Base-by-base conservation (phyloP, 1,140 invertebrate species). In the Drosophila nasuta region DNA sequence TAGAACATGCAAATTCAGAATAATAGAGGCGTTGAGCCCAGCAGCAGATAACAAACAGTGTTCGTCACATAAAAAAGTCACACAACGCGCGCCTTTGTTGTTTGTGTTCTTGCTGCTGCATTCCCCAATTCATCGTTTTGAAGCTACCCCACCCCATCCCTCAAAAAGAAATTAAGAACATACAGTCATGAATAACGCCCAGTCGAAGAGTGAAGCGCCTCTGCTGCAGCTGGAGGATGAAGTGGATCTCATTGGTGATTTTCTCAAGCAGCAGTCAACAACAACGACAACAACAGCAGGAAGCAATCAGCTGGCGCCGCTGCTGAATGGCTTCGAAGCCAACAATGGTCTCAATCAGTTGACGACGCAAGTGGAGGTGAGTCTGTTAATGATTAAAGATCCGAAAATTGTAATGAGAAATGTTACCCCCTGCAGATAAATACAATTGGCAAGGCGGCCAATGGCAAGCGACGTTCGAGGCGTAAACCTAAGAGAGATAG, bases 341-440 rank as follows among this genome's bases (percentile, higher is more conserved):
- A 85, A 57, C 52, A 25, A 25, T 25, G 71, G 65, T 28, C 30
- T 49, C 43, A 74, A 69, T 62, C 79, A 87, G 52, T 58, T 89
- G 59, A 88, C 83, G 43, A 92, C 91, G 10, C 82, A 91, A 76
- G 91, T 91, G 28, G 91, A 92, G 77, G 91, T 91, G 38, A 79
- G 75, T 71, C 13, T 4, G 15, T 1, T 1, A 58, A 49, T 11
- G 3, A 11, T 8, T 1, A 58, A 49, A 28, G 3, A 25, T 8
- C 28, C 15, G 11, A 1, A 4, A 30, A 52, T 30, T 20, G n/a
- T 15, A 38, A 56, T 38, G 3, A 49, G 20, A 13, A 25, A 8
- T 8, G 20, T 15, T 15, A 8, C 20, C 1, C 66, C 7, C 38
- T 15, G 1, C 38, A 92, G 91, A 92, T 92, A 51, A 92, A 92